Evolutionary conservation across 2,797 vertebrate species (phyloP).

Genomic region (Labeo calbasu): DNA sequence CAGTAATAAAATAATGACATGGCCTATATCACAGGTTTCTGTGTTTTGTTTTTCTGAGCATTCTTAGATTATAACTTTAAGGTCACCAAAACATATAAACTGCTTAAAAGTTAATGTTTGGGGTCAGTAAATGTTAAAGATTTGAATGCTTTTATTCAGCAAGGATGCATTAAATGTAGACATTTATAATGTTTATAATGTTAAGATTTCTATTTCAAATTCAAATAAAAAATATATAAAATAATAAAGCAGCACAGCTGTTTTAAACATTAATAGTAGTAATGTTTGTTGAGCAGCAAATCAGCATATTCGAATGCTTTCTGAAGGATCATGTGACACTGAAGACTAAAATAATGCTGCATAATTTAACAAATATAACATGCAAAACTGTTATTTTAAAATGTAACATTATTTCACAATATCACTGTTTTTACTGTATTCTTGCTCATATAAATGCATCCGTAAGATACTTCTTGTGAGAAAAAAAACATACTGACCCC

Average conservation of each 20-base stretch:
- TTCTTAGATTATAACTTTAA: background rate
- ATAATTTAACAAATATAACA: background rate
- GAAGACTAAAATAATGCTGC: background rate
- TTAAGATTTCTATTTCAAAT: no score
- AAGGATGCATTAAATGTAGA: no score
- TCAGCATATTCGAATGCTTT: background rate
- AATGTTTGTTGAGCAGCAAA: background rate
- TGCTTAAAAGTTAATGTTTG: background rate
- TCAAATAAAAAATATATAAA: no score
- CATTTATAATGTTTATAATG: no score
- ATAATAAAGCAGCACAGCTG: no score
- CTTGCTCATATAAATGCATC: background rate
- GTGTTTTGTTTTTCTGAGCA: no score
- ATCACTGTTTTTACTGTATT: background rate
- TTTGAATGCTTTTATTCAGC: no score
- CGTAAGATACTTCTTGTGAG: background rate
- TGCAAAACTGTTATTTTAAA: background rate
- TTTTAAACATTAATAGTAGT: background rate
- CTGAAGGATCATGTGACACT: background rate
- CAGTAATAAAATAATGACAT: no score
- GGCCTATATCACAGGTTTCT: no score
- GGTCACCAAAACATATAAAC: background rate
- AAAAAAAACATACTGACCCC: background rate
- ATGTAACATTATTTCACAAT: background rate
- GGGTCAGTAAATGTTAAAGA: background rate